phyloP scores from a whole-genome alignment of 2,888 invertebrate species.

The Tridacna crocea region DNA sequence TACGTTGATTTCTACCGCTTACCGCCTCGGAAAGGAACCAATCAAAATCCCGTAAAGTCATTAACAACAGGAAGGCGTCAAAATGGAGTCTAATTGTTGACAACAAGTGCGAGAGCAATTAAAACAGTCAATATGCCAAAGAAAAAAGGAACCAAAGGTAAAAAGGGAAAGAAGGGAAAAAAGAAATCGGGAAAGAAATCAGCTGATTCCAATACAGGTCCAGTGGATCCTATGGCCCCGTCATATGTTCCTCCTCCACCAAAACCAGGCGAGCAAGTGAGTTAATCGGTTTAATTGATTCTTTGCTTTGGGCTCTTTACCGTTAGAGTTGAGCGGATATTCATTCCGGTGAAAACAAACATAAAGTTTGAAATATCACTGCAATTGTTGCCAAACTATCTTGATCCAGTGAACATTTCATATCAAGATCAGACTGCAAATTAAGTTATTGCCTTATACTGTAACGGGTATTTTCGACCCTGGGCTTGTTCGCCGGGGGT shows the following conservation, averaged over 20 bases:
- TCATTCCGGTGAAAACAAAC: too few species aligned
- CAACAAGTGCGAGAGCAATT: slow-evolving; percentile 55
- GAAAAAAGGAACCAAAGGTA: slow-evolving; percentile 65
- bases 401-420: too few species aligned
- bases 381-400: too few species aligned
- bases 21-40: slow-evolving; percentile 17
- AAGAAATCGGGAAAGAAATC: slow-evolving; percentile 56
- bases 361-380: too few species aligned
- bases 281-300: neutral
- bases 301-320: too few species aligned
- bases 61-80: slow-evolving; percentile 71
- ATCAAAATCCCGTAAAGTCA: slow-evolving; percentile 62
- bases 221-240: slow-evolving; percentile 68
- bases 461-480: too few species aligned
- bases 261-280: slow-evolving; percentile 76
- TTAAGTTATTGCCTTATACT: too few species aligned
- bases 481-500: too few species aligned
- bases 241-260: slow-evolving; percentile 72
- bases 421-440: too few species aligned
- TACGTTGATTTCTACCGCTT: neutral
- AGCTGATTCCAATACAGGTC: slow-evolving; percentile 36
- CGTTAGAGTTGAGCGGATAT: too few species aligned
- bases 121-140: slow-evolving; percentile 53
- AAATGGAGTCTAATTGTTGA: slow-evolving; percentile 63
- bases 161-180: slow-evolving; percentile 62